A percentile compares a stretch with the other conserved stretches of the same genome.
These are phyloP conservation scores for Pseudonaja textilis DNA, from an alignment of 2,113 vertebrate species.

Conservation along the genomic window DNA sequence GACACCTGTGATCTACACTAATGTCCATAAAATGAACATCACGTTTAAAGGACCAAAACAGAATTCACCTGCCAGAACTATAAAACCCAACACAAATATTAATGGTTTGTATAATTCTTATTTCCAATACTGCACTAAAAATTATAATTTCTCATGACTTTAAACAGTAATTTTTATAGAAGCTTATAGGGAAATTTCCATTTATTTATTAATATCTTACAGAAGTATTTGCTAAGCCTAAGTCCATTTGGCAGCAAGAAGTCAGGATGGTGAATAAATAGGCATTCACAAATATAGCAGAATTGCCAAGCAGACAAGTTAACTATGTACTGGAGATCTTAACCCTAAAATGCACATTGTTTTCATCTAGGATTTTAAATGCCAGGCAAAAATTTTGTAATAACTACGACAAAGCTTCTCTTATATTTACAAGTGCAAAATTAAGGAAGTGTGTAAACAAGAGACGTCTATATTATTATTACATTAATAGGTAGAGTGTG, in stretches of 20 bases:
- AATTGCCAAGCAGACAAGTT: slow-evolving; percentile 16
- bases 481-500: neutral
- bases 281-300: slow-evolving; percentile 12
- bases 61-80: neutral
- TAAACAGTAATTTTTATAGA: slow-evolving; percentile 30
- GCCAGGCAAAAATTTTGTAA: slow-evolving; percentile 44
- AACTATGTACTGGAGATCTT: slow-evolving; percentile 16
- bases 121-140: neutral
- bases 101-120: neutral
- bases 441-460: neutral
- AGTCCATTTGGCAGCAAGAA: slow-evolving; percentile 18
- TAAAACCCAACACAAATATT: neutral
- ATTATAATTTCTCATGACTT: neutral
- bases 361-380: slow-evolving; percentile 47
- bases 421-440: slow-evolving; percentile 57
- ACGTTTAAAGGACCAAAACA: neutral
- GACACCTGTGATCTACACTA: neutral
- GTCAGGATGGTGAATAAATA: neutral
- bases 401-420: neutral
- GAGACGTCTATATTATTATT: rapidly evolving
- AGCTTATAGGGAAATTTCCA: slow-evolving; percentile 40
- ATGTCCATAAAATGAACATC: neutral
- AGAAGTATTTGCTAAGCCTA: slow-evolving; percentile 22
- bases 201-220: slow-evolving; percentile 26
- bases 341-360: slow-evolving; percentile 51